These are phyloP conservation scores for Hedya salicella DNA, from an alignment of 2,888 invertebrate species.

Conservation along the genomic window DNA sequence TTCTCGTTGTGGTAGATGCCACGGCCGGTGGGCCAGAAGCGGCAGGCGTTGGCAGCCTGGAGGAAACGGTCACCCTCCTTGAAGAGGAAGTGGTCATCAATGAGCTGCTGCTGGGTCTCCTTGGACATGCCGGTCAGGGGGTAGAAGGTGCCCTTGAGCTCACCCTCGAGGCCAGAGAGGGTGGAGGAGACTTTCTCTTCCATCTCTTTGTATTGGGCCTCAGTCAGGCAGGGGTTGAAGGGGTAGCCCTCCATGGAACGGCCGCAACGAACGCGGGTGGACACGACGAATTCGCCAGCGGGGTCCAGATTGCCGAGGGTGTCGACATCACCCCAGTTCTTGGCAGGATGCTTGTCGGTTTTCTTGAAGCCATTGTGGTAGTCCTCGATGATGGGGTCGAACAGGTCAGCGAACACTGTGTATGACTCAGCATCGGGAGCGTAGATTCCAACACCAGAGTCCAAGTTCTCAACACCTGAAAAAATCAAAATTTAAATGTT, in stretches of 20 bases:
- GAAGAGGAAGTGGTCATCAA: conserved; percentile 99
- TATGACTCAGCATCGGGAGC: conserved; percentile 99
- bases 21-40: conserved; percentile 98
- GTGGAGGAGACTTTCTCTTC: conserved; percentile 94
- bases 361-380: conserved; percentile 98
- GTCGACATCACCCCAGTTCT: conserved; percentile 97
- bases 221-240: conserved; percentile 98
- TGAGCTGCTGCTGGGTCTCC: conserved; percentile 97
- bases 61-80: conserved; percentile 98
- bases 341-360: conserved; percentile 96
- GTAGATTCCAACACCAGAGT: conserved; percentile 98
- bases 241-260: conserved; percentile 98
- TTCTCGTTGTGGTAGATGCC: conserved; percentile 99
- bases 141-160: conserved; percentile 97
- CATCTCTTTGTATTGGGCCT: conserved; percentile 99
- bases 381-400: conserved; percentile 99
- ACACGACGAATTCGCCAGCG: conserved; percentile 94
- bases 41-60: conserved; percentile 97
- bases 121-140: conserved; percentile 98
- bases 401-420: conserved; percentile 95
- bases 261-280: conserved; percentile 98
- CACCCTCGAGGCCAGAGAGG: conserved; percentile 92
- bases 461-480: conserved; percentile 96
- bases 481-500: conserved; percentile 44
- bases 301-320: conserved; percentile 97